A percentile compares a stretch with the other conserved stretches of the same genome.
phyloP scores from a whole-genome alignment of 2,797 vertebrate species.

The Parotocinclus haroldoi region DNA sequence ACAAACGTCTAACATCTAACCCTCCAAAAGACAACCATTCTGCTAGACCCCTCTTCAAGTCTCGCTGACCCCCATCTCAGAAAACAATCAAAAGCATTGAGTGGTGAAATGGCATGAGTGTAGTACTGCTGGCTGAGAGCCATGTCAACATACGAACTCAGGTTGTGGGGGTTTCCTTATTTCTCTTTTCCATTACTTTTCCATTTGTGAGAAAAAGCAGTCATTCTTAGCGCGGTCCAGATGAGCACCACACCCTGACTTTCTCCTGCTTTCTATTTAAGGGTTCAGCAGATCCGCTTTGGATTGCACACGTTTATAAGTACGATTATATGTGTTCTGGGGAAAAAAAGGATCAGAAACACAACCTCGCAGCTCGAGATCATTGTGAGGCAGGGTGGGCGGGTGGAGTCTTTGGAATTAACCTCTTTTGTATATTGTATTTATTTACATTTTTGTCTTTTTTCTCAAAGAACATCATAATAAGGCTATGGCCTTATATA shows the following conservation, averaged over 20 bases:
- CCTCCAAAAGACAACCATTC: constrained; percentile 16
- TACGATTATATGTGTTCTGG: constrained; percentile 47
- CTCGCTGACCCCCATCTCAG: constrained; percentile 29
- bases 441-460: constrained; percentile 58
- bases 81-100: constrained; percentile 35
- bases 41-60: constrained; percentile 30
- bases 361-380: not conserved
- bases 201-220: constrained; percentile 24
- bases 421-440: constrained; percentile 63
- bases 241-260: constrained; percentile 19
- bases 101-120: constrained; percentile 20
- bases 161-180: constrained; percentile 50
- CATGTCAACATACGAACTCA: constrained; percentile 50
- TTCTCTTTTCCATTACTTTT: constrained; percentile 30
- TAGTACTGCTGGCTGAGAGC: constrained; percentile 29
- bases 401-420: constrained; percentile 33
- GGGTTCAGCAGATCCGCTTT: constrained; percentile 15
- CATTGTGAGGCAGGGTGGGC: constrained; percentile 16
- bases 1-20: constrained; percentile 8
- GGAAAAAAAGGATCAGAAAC: not conserved
- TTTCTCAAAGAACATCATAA: constrained; percentile 56
- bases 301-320: constrained; percentile 31
- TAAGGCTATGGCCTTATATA: constrained; percentile 49
- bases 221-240: constrained; percentile 28
- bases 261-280: constrained; percentile 18